Conservation (phyloP, 1,140 invertebrate genomes). For the Pollicipes pollicipes region DNA sequence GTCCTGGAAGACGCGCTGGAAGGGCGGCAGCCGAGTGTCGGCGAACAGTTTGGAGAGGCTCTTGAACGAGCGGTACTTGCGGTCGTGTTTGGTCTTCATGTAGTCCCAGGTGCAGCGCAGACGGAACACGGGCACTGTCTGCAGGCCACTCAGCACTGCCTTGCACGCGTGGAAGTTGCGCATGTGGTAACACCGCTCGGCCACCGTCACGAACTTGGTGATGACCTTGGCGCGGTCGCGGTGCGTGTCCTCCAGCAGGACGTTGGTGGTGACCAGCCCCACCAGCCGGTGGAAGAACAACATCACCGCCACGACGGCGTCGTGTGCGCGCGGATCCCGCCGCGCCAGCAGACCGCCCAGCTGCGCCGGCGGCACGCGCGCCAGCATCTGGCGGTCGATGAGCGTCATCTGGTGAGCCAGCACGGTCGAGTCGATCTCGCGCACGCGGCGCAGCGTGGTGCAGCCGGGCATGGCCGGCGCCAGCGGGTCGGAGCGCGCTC, state of each 20-base stretch:
- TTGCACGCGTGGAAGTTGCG: constrained; percentile 36
- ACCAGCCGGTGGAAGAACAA: constrained; percentile 35
- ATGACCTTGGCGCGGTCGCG: constrained; percentile 32
- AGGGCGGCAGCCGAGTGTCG: background rate
- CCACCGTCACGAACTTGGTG: constrained; percentile 33
- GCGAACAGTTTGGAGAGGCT: background rate
- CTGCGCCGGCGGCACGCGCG: background rate
- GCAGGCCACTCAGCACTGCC: constrained; percentile 34
- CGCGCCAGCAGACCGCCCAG: background rate
- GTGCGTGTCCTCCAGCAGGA: constrained; percentile 26
- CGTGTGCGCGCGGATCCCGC: constrained; percentile 21
- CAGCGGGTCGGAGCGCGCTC: background rate
- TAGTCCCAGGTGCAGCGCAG: constrained; percentile 32
- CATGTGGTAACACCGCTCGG: constrained; percentile 31
- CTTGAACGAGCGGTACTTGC: constrained; percentile 26
- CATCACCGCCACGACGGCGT: constrained; percentile 31
- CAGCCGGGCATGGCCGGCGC: background rate
- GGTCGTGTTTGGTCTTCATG: constrained; percentile 31
- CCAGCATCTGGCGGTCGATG: background rate
- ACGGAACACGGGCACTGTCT: constrained; percentile 33
- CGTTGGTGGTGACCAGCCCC: constrained; percentile 31
- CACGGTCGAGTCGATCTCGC: background rate
- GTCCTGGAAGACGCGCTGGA: background rate
- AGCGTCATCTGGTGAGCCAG: background rate
- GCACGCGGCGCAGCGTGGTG: background rate